A percentile compares a stretch with the other conserved stretches of the same genome.
These are phyloP conservation scores for Idaea biselata DNA, from an alignment of 2,888 invertebrate species.

Conservation along the genomic window DNA sequence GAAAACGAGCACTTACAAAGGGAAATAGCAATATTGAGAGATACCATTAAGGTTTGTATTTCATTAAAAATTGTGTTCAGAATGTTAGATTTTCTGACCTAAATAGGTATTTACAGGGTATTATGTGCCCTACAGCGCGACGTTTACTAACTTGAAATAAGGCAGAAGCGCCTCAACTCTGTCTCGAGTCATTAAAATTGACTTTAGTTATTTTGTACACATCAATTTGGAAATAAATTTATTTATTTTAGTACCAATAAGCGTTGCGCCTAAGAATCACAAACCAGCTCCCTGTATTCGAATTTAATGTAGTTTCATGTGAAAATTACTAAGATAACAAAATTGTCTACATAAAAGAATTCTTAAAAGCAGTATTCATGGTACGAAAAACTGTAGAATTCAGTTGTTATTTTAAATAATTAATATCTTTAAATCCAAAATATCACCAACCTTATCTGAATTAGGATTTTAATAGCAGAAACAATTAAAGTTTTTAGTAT, in stretches of 20 bases:
- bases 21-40: slow-evolving; percentile 94
- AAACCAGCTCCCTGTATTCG: too few relatives aligned
- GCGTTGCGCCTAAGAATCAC: too few relatives aligned
- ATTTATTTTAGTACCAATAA: too few relatives aligned
- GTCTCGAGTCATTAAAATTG: too few relatives aligned
- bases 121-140: not conserved
- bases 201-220: too few relatives aligned
- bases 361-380: not conserved
- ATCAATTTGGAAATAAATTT: too few relatives aligned
- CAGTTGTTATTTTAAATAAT: not conserved
- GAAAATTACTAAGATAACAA: too few relatives aligned
- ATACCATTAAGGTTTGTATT: slow-evolving; percentile 90
- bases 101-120: not conserved
- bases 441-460: not conserved
- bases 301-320: too few relatives aligned
- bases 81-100: not conserved
- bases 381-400: not conserved
- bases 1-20: slow-evolving; percentile 97
- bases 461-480: too few relatives aligned
- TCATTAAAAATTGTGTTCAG: not conserved
- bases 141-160: not conserved
- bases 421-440: not conserved
- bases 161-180: too few relatives aligned
- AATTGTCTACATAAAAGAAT: not conserved
- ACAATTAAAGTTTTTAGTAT: not conserved